These are phyloP conservation scores for Plagiodera versicolora DNA, from an alignment of 2,888 invertebrate genomes.

Conservation along the genomic window DNA sequence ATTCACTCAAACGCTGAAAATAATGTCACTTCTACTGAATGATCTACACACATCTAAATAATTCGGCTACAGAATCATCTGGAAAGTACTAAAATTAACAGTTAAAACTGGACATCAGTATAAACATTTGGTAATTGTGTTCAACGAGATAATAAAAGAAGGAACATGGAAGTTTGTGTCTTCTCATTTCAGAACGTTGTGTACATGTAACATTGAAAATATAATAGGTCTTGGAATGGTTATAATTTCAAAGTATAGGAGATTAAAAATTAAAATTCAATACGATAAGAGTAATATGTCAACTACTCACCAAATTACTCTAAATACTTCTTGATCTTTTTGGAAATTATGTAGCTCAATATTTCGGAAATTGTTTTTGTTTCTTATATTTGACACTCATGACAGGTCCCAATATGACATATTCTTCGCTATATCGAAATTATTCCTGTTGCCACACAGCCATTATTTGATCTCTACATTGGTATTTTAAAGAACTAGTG, in stretches of 20 bases:
- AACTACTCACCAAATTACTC: too few species aligned
- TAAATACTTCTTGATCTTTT: too few species aligned
- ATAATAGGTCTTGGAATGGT: neutral
- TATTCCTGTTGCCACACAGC: too few species aligned
- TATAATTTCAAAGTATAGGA: neutral
- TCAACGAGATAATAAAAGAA: neutral
- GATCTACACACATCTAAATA: neutral
- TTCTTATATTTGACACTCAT: too few species aligned
- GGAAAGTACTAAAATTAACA: conserved; percentile 1
- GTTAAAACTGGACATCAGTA: neutral
- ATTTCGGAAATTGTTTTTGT: too few species aligned
- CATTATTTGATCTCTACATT: too few species aligned
- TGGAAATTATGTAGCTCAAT: too few species aligned
- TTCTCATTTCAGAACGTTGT: neutral
- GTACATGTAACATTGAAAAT: neutral
- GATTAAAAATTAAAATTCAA: neutral
- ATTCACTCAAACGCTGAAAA: neutral
- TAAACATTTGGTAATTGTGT: neutral
- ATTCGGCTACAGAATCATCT: neutral
- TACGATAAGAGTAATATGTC: too few species aligned
- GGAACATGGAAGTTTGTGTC: neutral
- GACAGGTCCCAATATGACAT: too few species aligned
- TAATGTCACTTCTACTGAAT: neutral
- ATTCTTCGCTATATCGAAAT: too few species aligned
- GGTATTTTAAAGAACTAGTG: too few species aligned